Percentiles rank a stretch among this genome's conserved stretches.
Evolutionary conservation across 2,113 vertebrate genomes (phyloP).

Genomic region (Alligator mississippiensis): DNA sequence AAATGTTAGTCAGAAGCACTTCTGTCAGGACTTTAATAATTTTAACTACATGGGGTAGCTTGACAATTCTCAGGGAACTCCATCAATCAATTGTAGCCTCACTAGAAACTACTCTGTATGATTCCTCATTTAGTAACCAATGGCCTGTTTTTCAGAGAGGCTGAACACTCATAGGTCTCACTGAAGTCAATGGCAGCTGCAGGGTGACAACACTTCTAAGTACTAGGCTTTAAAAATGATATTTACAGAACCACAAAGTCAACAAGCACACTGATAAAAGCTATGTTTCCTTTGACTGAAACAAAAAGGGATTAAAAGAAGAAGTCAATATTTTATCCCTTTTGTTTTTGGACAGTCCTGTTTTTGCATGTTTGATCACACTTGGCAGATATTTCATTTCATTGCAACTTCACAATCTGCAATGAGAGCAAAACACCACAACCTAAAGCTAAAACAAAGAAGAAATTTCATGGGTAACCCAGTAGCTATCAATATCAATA

Average conservation of each 20-base stretch:
- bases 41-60: neutral
- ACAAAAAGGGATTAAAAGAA: neutral
- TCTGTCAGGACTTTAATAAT: neutral
- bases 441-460: slow-evolving; percentile 31
- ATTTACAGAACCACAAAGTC: neutral
- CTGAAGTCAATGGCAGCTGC: accelerated
- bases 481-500: neutral
- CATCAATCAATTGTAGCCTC: neutral
- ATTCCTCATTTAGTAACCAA: accelerated
- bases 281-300: neutral
- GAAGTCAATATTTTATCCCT: slow-evolving; percentile 21
- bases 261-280: neutral
- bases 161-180: neutral
- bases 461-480: slow-evolving; percentile 23
- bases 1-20: neutral
- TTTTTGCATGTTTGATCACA: slow-evolving; percentile 28
- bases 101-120: neutral
- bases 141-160: neutral
- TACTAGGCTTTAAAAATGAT: neutral
- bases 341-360: slow-evolving; percentile 31
- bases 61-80: neutral
- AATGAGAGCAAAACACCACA: slow-evolving; percentile 30
- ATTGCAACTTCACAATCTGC: slow-evolving; percentile 3
- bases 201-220: neutral
- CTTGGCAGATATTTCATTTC: slow-evolving; percentile 44